These are phyloP conservation scores for Echinometra lucunter DNA, from an alignment of 53 echinoderm and acorn worm genomes.

Conservation along the genomic window DNA sequence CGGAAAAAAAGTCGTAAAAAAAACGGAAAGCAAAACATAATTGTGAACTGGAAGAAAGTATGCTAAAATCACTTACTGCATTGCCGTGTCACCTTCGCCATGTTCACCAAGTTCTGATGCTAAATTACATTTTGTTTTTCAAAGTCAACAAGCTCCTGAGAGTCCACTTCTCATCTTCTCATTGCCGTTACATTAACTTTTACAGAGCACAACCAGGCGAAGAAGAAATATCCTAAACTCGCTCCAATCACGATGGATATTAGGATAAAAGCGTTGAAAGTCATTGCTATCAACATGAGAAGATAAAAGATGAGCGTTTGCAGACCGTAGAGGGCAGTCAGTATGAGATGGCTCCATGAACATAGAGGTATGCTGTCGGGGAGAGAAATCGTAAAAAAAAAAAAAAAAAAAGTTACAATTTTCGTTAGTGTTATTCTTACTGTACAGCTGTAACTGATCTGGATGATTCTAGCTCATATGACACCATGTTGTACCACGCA, in stretches of 20 bases:
- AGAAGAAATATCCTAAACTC: conserved; percentile 31
- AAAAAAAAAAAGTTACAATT: neutral
- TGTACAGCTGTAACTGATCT: neutral
- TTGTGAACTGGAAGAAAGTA: too few relatives aligned
- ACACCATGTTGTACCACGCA: too few relatives aligned
- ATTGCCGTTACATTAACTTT: neutral
- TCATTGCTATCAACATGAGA: conserved; percentile 61
- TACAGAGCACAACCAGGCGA: conserved; percentile 21
- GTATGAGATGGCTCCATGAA: conserved; percentile 39
- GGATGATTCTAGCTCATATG: neutral
- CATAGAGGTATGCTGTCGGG: conserved; percentile 31
- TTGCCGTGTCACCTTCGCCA: neutral
- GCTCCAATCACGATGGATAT: conserved; percentile 50
- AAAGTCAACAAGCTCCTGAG: neutral
- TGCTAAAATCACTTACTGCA: too few relatives aligned
- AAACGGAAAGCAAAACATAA: too few relatives aligned
- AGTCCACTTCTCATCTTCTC: neutral
- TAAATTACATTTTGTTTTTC: neutral
- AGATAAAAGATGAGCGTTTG: conserved; percentile 38
- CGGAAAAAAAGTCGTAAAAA: too few relatives aligned
- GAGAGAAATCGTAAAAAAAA: neutral
- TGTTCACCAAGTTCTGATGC: neutral
- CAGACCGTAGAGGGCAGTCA: conserved; percentile 39
- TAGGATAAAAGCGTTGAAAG: conserved; percentile 25
- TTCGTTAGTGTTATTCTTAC: neutral